A percentile compares a stretch with the other conserved stretches of the same genome.
Conservation (phyloP, 2,113 vertebrate species). For the Toxotes chatareus region DNA sequence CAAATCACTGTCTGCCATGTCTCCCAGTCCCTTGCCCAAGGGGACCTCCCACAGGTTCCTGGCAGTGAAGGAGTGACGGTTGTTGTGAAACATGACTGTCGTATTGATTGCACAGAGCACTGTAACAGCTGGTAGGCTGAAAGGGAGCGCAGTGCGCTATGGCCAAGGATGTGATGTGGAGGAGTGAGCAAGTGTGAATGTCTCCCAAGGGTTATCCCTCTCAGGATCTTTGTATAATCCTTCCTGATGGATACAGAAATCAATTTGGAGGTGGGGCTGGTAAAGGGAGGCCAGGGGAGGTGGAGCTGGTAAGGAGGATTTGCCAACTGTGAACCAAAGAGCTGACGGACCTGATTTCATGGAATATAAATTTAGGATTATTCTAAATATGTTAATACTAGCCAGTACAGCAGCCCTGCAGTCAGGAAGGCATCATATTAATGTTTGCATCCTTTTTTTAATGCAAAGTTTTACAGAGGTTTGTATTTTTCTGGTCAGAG, state of each 20-base stretch:
- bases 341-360: neutral
- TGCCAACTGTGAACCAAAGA: conserved; percentile 14
- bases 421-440: neutral
- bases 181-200: conserved; percentile 71
- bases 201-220: conserved; percentile 71
- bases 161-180: conserved; percentile 61
- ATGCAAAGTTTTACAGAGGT: neutral
- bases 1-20: conserved; percentile 42
- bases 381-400: neutral
- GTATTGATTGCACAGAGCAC: conserved; percentile 72
- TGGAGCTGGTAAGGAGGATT: neutral
- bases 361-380: neutral
- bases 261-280: conserved; percentile 51
- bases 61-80: conserved; percentile 67
- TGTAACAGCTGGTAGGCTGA: conserved; percentile 75
- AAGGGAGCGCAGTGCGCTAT: conserved; percentile 55
- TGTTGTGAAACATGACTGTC: conserved; percentile 78
- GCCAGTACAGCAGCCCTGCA: neutral
- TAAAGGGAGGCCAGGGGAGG: conserved; percentile 19
- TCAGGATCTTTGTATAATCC: conserved; percentile 73
- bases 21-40: conserved; percentile 53
- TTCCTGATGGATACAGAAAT: conserved; percentile 63
- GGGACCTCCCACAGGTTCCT: conserved; percentile 70
- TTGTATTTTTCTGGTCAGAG: neutral
- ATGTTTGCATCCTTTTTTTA: neutral